Conservation (phyloP, 2,797 vertebrate genomes). For the Molossus alvarezi region DNA sequence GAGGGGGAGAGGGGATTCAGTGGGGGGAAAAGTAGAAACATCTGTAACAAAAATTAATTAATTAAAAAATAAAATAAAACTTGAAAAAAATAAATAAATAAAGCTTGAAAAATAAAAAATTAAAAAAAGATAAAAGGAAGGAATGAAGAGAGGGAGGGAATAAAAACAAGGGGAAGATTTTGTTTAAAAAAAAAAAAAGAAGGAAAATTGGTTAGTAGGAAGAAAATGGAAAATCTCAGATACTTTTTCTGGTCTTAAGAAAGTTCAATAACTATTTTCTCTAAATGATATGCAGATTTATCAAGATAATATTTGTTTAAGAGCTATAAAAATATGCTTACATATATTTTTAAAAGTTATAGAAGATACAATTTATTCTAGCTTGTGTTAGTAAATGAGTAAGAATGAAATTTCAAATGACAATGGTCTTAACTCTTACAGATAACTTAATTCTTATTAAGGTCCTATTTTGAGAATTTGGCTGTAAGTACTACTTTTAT, state of each 20-base stretch:
- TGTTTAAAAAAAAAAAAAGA: too few species aligned
- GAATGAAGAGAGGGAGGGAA: too few species aligned
- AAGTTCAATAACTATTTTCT: neutral
- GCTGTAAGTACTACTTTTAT: neutral
- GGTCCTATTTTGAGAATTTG: neutral
- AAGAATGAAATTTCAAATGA: slow-evolving; percentile 48
- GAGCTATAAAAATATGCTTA: neutral
- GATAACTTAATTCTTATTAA: neutral
- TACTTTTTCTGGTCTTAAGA: neutral
- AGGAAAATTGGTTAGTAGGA: neutral
- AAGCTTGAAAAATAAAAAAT: too few species aligned
- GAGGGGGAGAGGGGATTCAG: too few species aligned
- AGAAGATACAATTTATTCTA: neutral
- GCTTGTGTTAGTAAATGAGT: neutral
- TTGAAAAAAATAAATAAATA: too few species aligned
- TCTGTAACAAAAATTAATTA: too few species aligned
- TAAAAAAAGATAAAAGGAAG: too few species aligned
- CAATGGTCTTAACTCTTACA: neutral
- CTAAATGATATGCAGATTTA: neutral
- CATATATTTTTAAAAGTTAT: neutral
- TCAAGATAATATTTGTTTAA: neutral
- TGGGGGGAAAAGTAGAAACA: too few species aligned
- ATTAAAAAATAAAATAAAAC: too few species aligned
- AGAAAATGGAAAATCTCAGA: neutral
- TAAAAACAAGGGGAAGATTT: too few species aligned